A percentile compares a stretch with the other conserved stretches of the same genome.
Evolutionary conservation across 2,888 invertebrate genomes (phyloP).

Genomic region (Orchesellides sinensis): DNA sequence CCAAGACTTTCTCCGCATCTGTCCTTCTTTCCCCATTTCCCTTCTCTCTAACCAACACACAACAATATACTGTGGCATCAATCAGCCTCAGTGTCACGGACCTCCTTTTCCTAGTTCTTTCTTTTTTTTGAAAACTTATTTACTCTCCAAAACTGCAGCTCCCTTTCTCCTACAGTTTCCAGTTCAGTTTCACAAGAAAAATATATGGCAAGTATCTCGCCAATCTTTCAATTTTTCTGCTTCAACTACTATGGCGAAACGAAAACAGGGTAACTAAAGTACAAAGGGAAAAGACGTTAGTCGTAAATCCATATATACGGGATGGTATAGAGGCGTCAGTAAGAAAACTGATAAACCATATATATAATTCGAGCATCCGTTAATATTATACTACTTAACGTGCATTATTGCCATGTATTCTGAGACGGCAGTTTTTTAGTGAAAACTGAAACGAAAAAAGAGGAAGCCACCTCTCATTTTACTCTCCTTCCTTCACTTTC

Average conservation of each 20-base stretch:
- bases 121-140: slow-evolving; percentile 5
- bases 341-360: neutral
- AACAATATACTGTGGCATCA: slow-evolving; percentile 55
- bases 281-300: too few species aligned
- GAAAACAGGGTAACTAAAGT: too few species aligned
- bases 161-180: neutral
- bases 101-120: slow-evolving; percentile 57
- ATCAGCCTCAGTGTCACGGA: slow-evolving; percentile 55
- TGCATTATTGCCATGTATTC: neutral
- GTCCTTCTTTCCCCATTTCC: slow-evolving; percentile 11
- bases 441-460: slow-evolving; percentile 1
- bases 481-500: slow-evolving; percentile 19
- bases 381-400: slow-evolving; percentile 2
- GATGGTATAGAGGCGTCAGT: neutral
- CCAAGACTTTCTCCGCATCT: neutral
- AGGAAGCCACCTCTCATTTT: slow-evolving; percentile 24
- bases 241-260: too few species aligned
- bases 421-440: neutral
- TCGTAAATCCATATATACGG: too few species aligned
- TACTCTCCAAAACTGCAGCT: neutral
- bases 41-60: neutral
- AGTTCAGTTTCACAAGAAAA: neutral
- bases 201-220: neutral
- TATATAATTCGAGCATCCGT: neutral
- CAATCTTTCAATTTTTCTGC: neutral